phyloP scores from a whole-genome alignment of 1,140 invertebrate species.

The Melipona quadrifasciata region DNA sequence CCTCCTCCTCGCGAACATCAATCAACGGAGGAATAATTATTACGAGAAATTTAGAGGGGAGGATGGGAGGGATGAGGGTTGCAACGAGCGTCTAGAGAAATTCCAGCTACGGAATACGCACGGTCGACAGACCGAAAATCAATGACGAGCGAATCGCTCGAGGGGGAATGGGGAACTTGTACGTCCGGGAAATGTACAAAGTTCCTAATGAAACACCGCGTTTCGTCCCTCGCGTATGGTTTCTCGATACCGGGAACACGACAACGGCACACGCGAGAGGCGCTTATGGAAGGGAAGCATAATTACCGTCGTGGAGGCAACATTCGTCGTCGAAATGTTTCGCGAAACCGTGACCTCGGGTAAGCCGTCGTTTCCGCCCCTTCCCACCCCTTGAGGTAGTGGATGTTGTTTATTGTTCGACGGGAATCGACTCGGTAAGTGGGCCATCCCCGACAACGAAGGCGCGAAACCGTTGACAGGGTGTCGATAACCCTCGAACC shows the following conservation, averaged over 20 bases:
- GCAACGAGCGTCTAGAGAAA: not conserved
- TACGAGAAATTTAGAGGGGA: not conserved
- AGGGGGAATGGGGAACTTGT: not conserved
- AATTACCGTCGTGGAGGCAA: slow-evolving; percentile 18
- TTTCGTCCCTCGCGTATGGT: not conserved
- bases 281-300: not conserved
- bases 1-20: not conserved
- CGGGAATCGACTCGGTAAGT: slow-evolving; percentile 66
- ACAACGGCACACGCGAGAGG: not conserved
- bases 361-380: not conserved
- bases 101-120: not conserved
- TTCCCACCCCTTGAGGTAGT: not conserved
- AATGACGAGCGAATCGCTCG: not conserved
- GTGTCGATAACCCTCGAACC: slow-evolving; percentile 66
- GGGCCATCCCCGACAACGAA: slow-evolving; percentile 58
- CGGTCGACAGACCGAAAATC: not conserved
- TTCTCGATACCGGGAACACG: not conserved
- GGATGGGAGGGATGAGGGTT: too few relatives aligned
- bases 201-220: slow-evolving; percentile 5
- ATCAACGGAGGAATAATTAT: slow-evolving; percentile 43
- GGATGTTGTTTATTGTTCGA: slow-evolving; percentile 61
- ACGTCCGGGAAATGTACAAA: not conserved
- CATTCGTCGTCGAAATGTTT: not conserved
- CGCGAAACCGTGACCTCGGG: not conserved
- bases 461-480: slow-evolving; percentile 64